Evolutionary conservation across 2,888 invertebrate genomes (phyloP).

Genomic region (Nudaria mundana): DNA sequence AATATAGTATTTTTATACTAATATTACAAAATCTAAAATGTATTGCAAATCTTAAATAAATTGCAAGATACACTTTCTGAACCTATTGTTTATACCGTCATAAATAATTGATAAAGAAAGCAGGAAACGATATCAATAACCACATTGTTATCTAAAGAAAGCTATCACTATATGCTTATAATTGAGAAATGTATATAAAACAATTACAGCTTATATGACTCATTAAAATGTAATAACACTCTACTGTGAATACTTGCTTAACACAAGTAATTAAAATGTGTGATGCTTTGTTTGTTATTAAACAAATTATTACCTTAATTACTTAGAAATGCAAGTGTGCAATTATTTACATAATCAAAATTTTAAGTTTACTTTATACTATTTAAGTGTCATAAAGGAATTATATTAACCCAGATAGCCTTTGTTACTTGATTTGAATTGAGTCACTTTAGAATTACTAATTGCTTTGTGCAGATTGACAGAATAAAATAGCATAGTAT

Average conservation of each 20-base stretch:
- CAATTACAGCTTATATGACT: conserved; percentile 8
- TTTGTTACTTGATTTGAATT: not conserved
- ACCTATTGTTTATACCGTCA: conserved; percentile 15
- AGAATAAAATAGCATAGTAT: no score
- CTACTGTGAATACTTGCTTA: conserved; percentile 10
- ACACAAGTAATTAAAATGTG: conserved; percentile 4
- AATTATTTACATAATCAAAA: not conserved
- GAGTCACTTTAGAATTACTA: not conserved
- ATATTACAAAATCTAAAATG: no score
- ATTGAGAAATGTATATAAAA: conserved; percentile 8
- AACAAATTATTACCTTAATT: conserved; percentile 10
- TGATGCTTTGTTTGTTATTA: conserved; percentile 4
- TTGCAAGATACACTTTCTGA: conserved; percentile 10
- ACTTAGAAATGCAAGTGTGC: not conserved
- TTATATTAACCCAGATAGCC: not conserved
- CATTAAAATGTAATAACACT: conserved; percentile 9
- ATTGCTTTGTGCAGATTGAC: not conserved
- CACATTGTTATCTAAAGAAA: conserved; percentile 14
- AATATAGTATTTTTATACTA: no score
- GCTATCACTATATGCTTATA: conserved; percentile 6
- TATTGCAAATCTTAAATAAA: no score
- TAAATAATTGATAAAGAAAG: conserved; percentile 23
- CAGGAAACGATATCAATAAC: conserved; percentile 19
- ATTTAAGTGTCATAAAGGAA: conserved; percentile 4
- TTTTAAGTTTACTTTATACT: not conserved